Evolutionary conservation across 2,888 invertebrate genomes (phyloP).

Genomic region (Empis stercorea): DNA sequence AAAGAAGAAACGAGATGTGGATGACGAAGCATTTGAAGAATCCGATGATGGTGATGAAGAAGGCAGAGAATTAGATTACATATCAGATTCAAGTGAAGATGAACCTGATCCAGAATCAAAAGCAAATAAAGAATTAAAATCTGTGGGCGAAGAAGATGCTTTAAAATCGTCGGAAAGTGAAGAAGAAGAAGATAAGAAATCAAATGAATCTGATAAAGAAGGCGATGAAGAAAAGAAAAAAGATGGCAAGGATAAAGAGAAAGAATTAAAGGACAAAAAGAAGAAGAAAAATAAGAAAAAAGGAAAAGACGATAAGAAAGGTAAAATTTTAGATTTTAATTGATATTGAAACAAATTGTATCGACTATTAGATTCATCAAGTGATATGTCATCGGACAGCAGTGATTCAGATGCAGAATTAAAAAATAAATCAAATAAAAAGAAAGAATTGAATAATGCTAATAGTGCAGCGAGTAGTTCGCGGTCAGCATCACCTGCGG

Average conservation of each 20-base stretch:
- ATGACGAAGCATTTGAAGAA: constrained; percentile 87
- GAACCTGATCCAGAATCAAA: constrained; percentile 61
- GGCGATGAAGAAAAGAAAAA: constrained; percentile 62
- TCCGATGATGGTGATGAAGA: constrained; percentile 97
- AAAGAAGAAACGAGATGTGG: constrained; percentile 69
- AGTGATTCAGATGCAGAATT: constrained; percentile 58
- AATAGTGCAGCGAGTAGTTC: constrained; percentile 18
- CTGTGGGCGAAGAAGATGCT: constrained; percentile 84
- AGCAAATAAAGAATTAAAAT: constrained; percentile 69
- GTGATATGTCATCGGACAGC: constrained; percentile 57
- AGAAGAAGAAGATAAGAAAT: constrained; percentile 70
- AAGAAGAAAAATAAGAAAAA: constrained; percentile 47
- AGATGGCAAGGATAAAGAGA: constrained; percentile 47
- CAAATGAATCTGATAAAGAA: constrained; percentile 62
- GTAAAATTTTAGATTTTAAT: constrained; percentile 27
- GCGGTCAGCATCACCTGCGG: constrained; percentile 36
- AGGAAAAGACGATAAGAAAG: constrained; percentile 50
- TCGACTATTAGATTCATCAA: constrained; percentile 57
- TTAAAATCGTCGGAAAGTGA: constrained; percentile 77
- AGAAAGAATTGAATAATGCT: constrained; percentile 35
- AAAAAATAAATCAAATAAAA: constrained; percentile 37
- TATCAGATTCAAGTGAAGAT: constrained; percentile 71
- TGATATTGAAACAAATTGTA: too few relatives aligned
- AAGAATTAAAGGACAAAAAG: constrained; percentile 43
- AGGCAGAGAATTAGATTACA: constrained; percentile 88